A percentile compares a stretch with the other conserved stretches of the same genome.
Conservation (phyloP, 2,113 vertebrate species). For the Leucopternis melanops region DNA sequence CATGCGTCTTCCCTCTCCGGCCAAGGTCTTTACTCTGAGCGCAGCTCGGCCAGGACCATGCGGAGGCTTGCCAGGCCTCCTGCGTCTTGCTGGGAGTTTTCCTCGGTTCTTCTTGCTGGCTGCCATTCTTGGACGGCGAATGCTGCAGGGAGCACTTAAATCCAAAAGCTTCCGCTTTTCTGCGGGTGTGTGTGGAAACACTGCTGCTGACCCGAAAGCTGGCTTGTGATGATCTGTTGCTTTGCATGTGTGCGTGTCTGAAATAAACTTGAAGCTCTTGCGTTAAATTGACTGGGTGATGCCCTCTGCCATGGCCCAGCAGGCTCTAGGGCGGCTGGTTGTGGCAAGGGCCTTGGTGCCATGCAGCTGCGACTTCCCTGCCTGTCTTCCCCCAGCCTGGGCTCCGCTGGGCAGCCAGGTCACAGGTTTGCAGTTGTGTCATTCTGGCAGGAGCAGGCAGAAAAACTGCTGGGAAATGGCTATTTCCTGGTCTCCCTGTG, state of each 20-base stretch:
- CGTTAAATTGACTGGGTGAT: not conserved
- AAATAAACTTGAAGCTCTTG: not conserved
- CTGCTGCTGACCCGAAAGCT: not conserved
- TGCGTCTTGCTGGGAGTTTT: not conserved
- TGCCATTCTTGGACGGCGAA: not conserved
- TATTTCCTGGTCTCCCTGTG: not conserved
- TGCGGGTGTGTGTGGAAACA: not conserved
- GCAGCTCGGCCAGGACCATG: not conserved
- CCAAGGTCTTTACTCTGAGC: not conserved
- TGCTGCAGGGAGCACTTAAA: not conserved
- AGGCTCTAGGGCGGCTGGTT: rapidly evolving
- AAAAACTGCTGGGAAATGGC: not conserved
- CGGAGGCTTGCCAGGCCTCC: not conserved
- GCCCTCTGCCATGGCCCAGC: rapidly evolving
- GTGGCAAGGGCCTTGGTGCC: not conserved
- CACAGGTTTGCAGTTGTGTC: not conserved
- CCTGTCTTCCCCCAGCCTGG: not conserved
- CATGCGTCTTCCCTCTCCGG: not conserved
- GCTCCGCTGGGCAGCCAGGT: not conserved
- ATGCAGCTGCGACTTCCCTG: rapidly evolving
- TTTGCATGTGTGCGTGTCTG: not conserved
- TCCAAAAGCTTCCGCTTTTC: not conserved
- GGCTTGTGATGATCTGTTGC: not conserved
- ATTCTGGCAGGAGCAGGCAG: not conserved
- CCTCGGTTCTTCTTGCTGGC: not conserved